Conservation (phyloP, 37 sponge, comb jelly and placozoan genomes). For the Diacarnus erythraeanus region DNA sequence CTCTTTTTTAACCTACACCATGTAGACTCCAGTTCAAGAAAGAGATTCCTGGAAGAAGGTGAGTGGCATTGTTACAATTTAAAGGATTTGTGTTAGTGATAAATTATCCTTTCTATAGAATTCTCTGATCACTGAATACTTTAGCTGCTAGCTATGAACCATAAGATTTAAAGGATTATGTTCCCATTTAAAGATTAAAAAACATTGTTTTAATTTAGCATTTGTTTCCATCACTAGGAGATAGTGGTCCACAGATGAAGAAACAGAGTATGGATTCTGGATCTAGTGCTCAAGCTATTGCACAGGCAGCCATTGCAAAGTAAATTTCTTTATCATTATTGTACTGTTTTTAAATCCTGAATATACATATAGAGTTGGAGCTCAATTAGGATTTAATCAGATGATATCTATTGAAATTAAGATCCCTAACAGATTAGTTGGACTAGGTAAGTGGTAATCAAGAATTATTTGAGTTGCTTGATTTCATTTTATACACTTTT, state of each 20-base stretch:
- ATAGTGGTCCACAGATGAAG: conserved; percentile 51
- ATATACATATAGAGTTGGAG: conserved; percentile 57
- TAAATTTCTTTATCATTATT: background rate
- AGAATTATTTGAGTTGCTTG: background rate
- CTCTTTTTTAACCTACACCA: background rate
- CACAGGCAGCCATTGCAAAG: conserved; percentile 79
- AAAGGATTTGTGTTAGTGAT: background rate
- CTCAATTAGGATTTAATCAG: conserved; percentile 63
- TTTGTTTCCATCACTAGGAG: background rate
- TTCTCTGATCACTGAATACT: no score
- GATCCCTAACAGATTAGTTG: conserved; percentile 82
- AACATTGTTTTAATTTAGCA: background rate
- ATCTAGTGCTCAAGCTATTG: conserved; percentile 56
- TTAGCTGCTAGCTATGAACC: no score
- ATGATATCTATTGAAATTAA: conserved; percentile 78
- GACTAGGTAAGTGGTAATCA: conserved; percentile 70
- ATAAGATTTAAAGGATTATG: background rate
- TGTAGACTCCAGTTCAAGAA: conserved; percentile 51
- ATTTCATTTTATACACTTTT: background rate
- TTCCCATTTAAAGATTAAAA: background rate
- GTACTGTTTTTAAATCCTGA: no score
- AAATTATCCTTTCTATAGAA: no score
- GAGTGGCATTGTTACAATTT: background rate
- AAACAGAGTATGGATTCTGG: conserved; percentile 29
- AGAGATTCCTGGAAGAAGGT: conserved; percentile 63